Base-by-base conservation (phyloP, 2,888 invertebrate genomes). In the Cordylochernes scorpioides region DNA sequence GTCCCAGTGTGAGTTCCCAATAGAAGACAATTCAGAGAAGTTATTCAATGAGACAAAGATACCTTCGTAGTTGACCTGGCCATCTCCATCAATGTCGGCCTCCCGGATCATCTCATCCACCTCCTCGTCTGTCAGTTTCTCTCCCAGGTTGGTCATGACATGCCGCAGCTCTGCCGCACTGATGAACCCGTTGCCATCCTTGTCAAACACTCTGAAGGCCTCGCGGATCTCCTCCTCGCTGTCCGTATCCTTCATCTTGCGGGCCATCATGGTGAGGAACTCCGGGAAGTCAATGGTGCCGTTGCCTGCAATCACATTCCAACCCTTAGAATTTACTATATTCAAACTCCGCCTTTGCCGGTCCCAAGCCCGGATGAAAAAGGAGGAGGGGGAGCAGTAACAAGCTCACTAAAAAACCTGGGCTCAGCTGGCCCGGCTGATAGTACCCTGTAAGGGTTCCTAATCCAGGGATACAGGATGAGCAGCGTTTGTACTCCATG, bases 251-350 rank as follows among this genome's bases (percentile, higher is more conserved):
- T 94, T 91, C 86, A 94, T 91, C 68, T 94, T 97, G 54, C 91
- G 71, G 51, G 94, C 94, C 94, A 97, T 97, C 91, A 97, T 94
- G 55, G 91, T 91, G 51, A 97, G 68, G 67, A 97, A 97, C 63
- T 97, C 94, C 48, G 91, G 91, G 62, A 97, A 97, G 64, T 97
- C 94, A 61, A 97, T 94, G 57, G 91, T 94, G 53, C 94, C 94
- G 61, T 94, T 94, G 52, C 88, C 91, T 91, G 56, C 17, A 52
- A 49, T 37, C n/a, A n/a, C n/a, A n/a, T n/a, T n/a, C n/a, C n/a
- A n/a, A n/a, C n/a, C n/a, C n/a, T n/a, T n/a, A n/a, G n/a, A n/a
- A n/a, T n/a, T n/a, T n/a, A n/a, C n/a, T n/a, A n/a, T n/a, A n/a
- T n/a, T n/a, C n/a, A n/a, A n/a, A n/a, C n/a, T n/a, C n/a, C n/a